Conservation (phyloP, 2,797 vertebrate genomes). For the Paramormyrops hopkinsi region DNA sequence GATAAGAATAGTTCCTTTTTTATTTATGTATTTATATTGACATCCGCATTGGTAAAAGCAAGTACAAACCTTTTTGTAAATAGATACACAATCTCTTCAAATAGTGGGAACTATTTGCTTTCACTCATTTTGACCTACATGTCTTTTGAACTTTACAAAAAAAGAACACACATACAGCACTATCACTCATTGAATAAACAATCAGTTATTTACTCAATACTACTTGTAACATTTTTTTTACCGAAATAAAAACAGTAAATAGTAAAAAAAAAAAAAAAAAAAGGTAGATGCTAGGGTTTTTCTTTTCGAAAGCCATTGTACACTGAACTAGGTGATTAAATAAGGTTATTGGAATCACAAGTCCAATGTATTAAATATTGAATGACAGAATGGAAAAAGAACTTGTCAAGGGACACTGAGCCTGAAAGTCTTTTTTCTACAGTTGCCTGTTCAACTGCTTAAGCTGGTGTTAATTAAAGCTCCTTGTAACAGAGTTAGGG, state of each 20-base stretch:
- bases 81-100: background rate
- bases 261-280: background rate
- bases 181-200: background rate
- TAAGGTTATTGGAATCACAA: conserved; percentile 60
- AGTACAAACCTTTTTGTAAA: background rate
- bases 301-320: conserved; percentile 13
- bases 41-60: background rate
- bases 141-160: background rate
- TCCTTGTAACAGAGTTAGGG: conserved; percentile 53
- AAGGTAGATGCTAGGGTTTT: background rate
- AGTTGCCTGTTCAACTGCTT: conserved; percentile 56
- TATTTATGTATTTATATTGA: background rate
- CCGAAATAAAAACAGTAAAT: background rate
- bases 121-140: background rate
- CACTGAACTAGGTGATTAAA: conserved; percentile 53
- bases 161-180: background rate
- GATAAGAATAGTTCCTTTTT: background rate
- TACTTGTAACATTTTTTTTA: background rate
- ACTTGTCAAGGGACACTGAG: conserved; percentile 60
- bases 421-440: conserved; percentile 61
- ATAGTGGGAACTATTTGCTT: background rate
- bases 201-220: background rate
- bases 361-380: conserved; percentile 64
- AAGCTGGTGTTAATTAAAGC: conserved; percentile 71
- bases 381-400: conserved; percentile 59